phyloP scores from a whole-genome alignment of 2,113 vertebrate species.

The Triplophysa tibetana region DNA sequence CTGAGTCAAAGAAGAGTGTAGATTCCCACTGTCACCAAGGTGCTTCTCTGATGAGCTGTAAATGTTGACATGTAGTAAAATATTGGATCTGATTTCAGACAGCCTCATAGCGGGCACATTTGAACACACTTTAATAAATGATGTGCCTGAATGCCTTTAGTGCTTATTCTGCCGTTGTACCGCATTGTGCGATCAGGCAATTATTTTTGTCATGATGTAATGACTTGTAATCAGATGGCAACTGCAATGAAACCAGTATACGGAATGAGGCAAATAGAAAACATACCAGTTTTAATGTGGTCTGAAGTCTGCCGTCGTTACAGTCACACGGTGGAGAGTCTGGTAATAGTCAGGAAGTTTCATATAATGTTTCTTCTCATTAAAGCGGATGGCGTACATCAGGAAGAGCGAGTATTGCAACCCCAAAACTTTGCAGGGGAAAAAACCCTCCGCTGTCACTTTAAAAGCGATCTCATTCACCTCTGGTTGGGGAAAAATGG shows the following conservation, averaged over 20 bases:
- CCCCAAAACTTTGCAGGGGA: constrained; percentile 49
- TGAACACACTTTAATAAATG: constrained; percentile 20
- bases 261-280: constrained; percentile 7
- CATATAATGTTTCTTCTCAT: constrained; percentile 48
- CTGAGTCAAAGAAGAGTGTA: constrained; percentile 64
- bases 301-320: constrained; percentile 21
- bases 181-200: constrained; percentile 6
- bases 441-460: constrained; percentile 54
- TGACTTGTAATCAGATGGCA: constrained; percentile 17
- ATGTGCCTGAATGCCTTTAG: neutral
- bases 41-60: constrained; percentile 67
- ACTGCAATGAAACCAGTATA: constrained; percentile 16
- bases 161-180: neutral
- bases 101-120: neutral
- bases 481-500: constrained; percentile 61
- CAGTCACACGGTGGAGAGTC: constrained; percentile 31
- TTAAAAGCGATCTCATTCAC: constrained; percentile 65
- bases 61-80: constrained; percentile 73
- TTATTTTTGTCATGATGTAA: constrained; percentile 1
- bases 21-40: constrained; percentile 58
- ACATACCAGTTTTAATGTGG: constrained; percentile 1
- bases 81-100: constrained; percentile 66
- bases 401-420: neutral
- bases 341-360: constrained; percentile 47
- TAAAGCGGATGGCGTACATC: constrained; percentile 21